These are phyloP conservation scores for Zhengitettix transpicula DNA, from an alignment of 2,888 invertebrate genomes.

Conservation along the genomic window DNA sequence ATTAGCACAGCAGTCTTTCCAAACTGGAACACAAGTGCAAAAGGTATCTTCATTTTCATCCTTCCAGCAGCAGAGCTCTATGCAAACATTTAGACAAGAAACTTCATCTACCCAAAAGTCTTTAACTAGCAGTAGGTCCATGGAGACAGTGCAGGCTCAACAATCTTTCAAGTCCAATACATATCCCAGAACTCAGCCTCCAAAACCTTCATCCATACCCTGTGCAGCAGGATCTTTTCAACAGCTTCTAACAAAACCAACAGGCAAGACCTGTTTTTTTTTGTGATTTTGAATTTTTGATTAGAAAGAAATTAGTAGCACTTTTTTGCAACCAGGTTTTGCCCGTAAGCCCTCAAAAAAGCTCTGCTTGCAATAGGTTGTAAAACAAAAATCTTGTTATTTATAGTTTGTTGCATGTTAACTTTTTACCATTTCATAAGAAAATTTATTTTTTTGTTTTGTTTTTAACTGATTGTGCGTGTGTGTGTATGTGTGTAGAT, in stretches of 20 bases:
- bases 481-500: no score
- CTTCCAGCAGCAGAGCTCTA: constrained; percentile 1
- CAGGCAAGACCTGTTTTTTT: constrained; percentile 11
- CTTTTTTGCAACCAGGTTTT: background rate
- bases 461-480: no score
- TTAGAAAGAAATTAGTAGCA: background rate
- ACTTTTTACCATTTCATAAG: no score
- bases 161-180: no score
- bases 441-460: no score
- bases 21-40: background rate
- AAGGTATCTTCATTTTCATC: constrained; percentile 2
- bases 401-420: no score
- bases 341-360: no score
- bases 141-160: no score
- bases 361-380: no score
- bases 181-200: constrained; percentile 1
- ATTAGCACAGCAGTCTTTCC: background rate
- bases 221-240: constrained; percentile 6
- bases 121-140: no score
- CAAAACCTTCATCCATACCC: constrained; percentile 7
- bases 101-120: background rate
- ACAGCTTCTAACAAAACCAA: constrained; percentile 9
- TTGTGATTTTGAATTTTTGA: background rate
- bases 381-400: no score
- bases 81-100: background rate